phyloP scores from a whole-genome alignment of 2,888 invertebrate genomes.

The Anodontia alba region DNA sequence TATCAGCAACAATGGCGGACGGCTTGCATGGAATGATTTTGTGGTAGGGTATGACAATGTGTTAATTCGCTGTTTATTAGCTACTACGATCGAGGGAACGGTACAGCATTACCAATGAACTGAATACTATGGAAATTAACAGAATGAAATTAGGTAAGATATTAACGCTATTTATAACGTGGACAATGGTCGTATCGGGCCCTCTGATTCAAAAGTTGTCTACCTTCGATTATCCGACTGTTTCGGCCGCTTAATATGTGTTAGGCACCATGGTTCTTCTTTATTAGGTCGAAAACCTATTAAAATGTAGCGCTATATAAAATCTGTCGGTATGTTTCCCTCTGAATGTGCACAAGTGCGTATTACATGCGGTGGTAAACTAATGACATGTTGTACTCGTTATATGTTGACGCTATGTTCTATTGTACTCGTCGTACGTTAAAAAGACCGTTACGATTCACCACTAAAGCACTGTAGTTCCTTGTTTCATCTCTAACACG shows the following conservation, averaged over 20 bases:
- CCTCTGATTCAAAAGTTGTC: background rate
- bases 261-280: background rate
- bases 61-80: background rate
- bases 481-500: background rate
- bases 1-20: background rate
- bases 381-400: slow-evolving; percentile 13
- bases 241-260: background rate
- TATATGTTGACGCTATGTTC: background rate
- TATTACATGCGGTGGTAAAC: background rate
- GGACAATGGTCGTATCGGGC: background rate
- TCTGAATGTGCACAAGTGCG: background rate
- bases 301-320: background rate
- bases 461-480: background rate
- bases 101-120: background rate
- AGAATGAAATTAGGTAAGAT: background rate
- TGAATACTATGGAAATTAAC: background rate
- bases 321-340: background rate
- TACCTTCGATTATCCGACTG: background rate
- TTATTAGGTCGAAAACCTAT: background rate
- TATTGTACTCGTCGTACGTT: background rate
- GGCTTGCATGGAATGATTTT: background rate
- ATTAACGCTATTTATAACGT: slow-evolving; percentile 4
- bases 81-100: background rate
- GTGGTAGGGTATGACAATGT: background rate
- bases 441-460: background rate